These are phyloP conservation scores for Protobothrops flavoviridis DNA, from an alignment of 2,113 vertebrate species.

Conservation along the genomic window DNA sequence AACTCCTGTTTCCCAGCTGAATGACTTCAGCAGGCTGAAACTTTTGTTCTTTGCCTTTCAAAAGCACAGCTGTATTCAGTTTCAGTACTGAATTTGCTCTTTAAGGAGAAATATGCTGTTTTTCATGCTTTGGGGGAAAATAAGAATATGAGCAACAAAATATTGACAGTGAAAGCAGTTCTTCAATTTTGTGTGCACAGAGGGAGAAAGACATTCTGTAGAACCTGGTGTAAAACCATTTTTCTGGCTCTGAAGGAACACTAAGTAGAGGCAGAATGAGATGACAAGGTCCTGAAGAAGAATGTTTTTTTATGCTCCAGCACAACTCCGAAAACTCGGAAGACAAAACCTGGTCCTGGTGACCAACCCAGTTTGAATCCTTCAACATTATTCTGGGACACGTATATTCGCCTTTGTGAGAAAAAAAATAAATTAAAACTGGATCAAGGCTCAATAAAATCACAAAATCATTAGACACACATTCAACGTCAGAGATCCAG, in stretches of 20 bases:
- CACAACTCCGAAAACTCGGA: no score
- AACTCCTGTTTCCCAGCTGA: slow-evolving; percentile 59
- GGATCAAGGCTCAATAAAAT: not conserved
- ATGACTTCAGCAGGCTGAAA: slow-evolving; percentile 45
- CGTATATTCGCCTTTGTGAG: no score
- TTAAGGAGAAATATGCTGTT: slow-evolving; percentile 42
- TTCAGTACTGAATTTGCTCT: slow-evolving; percentile 41
- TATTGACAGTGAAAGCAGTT: slow-evolving; percentile 60
- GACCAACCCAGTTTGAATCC: no score
- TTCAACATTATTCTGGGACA: no score
- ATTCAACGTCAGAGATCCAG: not conserved
- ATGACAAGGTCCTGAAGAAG: not conserved
- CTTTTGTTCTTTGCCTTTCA: slow-evolving; percentile 48
- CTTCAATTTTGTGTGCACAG: slow-evolving; percentile 53
- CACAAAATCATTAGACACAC: not conserved
- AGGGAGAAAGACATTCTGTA: slow-evolving; percentile 61
- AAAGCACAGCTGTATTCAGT: slow-evolving; percentile 41
- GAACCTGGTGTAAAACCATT: slow-evolving; percentile 53
- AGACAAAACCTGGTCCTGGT: no score
- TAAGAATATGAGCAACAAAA: slow-evolving; percentile 10
- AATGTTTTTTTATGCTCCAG: not conserved
- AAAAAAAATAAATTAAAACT: not conserved
- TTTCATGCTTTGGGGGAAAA: slow-evolving; percentile 48
- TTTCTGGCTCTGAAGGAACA: slow-evolving; percentile 36
- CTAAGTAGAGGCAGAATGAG: not conserved